Evolutionary conservation across 2,797 vertebrate genomes (phyloP), one percentile per base, ranked within the genome.

Genomic region (Heteromormyrus szaboi): DNA sequence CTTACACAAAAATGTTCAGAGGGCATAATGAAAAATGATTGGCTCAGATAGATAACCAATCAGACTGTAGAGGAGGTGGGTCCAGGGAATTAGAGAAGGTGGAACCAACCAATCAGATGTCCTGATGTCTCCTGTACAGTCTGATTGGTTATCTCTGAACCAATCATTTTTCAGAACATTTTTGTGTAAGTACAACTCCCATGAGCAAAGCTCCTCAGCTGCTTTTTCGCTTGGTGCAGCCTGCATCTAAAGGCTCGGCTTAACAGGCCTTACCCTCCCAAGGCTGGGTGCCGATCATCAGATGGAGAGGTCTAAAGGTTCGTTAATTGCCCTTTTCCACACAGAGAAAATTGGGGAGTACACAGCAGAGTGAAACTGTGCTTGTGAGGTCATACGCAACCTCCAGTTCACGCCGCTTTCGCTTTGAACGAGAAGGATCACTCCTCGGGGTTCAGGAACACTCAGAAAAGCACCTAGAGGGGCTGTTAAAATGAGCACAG

Each of bases 401-500:
- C 54, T 19, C 7, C 25, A 7, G 22, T 37, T 25, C 25, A 17
- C 87, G 89, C 54, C 25, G 88, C 86, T 89, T 86, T 85, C 37
- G 19, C 76, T 87, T 89, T 54, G 86, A 90, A 59, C n/a, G 62
- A 91, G 41, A 76, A 41, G 54, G 89, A 90, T 89, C 33, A 51
- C 88, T 88, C 89, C 88, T 87, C 11, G 44, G 85, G 89, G 89
- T 85, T 68, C 90, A 88, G 90, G 88, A 59, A 91, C 91, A 89
- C 88, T 72, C 88, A 89, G 76, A 89, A 91, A 90, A 72, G 83
- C 89, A 79, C 90, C 90, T 89, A 68, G 33, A 89, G 91, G 90
- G 85, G 84, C 89, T 89, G 88, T 90, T 90, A 92, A 91, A 88
- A 88, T 25, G 86, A 90, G 88, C 87, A 81, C 90, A 88, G 90